Conservation (phyloP, 2,113 vertebrate species). For the Struthio camelus region DNA sequence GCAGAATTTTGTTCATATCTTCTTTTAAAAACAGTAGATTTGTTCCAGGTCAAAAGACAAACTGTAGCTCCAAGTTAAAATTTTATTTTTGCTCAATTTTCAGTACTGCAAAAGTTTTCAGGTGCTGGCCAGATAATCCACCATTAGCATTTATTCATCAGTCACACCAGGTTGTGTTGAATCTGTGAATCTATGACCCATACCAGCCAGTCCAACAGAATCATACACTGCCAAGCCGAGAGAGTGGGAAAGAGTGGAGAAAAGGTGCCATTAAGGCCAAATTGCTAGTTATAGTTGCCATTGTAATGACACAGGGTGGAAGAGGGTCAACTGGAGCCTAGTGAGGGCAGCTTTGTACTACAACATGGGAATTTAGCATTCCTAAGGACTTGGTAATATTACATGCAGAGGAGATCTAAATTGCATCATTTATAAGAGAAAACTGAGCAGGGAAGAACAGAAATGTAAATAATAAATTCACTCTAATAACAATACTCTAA, state of each 20-base stretch:
- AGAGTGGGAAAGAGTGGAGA: background rate
- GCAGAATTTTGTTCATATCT: background rate
- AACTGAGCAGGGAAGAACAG: background rate
- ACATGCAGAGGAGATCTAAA: background rate
- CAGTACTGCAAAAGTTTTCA: background rate
- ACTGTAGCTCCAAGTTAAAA: background rate
- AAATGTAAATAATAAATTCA: background rate
- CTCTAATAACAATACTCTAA: background rate
- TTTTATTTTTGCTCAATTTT: background rate
- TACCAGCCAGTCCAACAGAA: background rate
- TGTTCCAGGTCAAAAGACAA: background rate
- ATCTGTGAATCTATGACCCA: background rate
- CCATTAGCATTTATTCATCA: background rate
- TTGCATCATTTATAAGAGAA: background rate
- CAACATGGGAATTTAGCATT: background rate
- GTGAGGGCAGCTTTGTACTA: background rate
- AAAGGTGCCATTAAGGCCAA: background rate
- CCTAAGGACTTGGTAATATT: background rate
- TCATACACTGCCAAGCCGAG: background rate
- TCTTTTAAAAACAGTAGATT: background rate
- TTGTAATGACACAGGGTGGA: background rate
- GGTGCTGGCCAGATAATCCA: background rate
- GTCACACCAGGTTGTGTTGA: background rate
- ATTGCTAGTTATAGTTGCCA: background rate
- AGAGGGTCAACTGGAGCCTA: background rate